phyloP scores from a whole-genome alignment of 1,140 invertebrate genomes.

The Drosophila arizonae region DNA sequence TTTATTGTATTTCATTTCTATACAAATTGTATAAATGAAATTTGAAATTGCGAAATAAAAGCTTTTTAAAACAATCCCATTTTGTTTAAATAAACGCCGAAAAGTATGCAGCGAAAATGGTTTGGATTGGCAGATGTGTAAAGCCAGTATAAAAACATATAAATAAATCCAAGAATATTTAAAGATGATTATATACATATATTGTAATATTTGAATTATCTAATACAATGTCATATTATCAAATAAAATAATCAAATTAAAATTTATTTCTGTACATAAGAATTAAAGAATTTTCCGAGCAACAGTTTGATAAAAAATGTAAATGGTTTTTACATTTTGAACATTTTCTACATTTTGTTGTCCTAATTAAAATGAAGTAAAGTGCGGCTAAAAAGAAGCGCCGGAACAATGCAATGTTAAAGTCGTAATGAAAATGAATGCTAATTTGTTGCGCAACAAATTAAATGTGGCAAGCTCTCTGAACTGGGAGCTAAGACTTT shows the following conservation, averaged over 20 bases:
- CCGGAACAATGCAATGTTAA: slow-evolving; percentile 49
- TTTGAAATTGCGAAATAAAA: background rate
- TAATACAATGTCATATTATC: too few species aligned
- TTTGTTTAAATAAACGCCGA: background rate
- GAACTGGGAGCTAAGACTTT: slow-evolving; percentile 68
- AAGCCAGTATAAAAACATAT: too few species aligned
- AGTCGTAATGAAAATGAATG: slow-evolving; percentile 76
- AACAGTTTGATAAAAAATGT: background rate
- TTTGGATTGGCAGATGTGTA: background rate
- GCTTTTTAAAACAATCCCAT: background rate
- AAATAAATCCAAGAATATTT: too few species aligned
- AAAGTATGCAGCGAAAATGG: slow-evolving; percentile 13
- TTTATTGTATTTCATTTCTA: background rate
- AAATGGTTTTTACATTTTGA: background rate
- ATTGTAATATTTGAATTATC: too few species aligned
- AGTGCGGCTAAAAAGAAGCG: slow-evolving; percentile 13
- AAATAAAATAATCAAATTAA: too few species aligned
- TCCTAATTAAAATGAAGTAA: slow-evolving; percentile 72
- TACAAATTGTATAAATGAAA: too few species aligned
- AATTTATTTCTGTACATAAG: too few species aligned
- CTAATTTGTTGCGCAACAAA: slow-evolving; percentile 80
- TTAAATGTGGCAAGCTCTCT: slow-evolving; percentile 62
- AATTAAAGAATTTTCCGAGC: too few species aligned
- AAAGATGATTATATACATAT: too few species aligned
- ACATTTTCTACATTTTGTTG: slow-evolving; percentile 26